phyloP scores from a whole-genome alignment of 2,888 invertebrate genomes.

The Alitta virens region DNA sequence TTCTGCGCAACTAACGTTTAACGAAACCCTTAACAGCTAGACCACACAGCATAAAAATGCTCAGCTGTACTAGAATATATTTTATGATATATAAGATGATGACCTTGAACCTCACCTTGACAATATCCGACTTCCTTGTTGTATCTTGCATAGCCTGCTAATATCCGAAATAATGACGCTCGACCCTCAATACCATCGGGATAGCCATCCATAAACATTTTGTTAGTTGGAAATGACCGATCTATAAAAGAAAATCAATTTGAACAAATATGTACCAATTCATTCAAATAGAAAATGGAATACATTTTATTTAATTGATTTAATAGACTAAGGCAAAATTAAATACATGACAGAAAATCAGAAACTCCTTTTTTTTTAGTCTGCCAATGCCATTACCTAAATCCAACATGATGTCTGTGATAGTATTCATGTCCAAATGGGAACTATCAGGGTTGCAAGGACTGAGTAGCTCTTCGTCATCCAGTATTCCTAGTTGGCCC shows the following conservation, averaged over 20 bases:
- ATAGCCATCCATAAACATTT: slow-evolving; percentile 17
- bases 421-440: slow-evolving; percentile 17
- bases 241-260: no score
- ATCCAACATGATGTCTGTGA: slow-evolving; percentile 26
- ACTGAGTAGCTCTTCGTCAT: slow-evolving; percentile 16
- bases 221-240: slow-evolving; percentile 27
- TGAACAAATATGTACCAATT: no score
- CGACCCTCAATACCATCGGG: slow-evolving; percentile 24
- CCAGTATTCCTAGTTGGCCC: slow-evolving; percentile 7
- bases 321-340: no score
- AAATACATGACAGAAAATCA: no score
- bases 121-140: slow-evolving; percentile 27
- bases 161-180: slow-evolving; percentile 26
- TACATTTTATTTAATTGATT: no score
- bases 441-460: not conserved
- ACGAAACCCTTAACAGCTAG: no score
- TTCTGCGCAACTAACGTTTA: no score
- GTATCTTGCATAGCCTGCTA: slow-evolving; percentile 28
- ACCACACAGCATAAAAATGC: no score
- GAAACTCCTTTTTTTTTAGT: no score
- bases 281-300: no score
- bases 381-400: slow-evolving; percentile 17
- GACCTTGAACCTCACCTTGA: slow-evolving; percentile 29
- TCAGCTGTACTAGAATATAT: no score
- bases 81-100: no score